Evolutionary conservation across 2,888 invertebrate genomes (phyloP).

Genomic region (Empis stercorea): DNA sequence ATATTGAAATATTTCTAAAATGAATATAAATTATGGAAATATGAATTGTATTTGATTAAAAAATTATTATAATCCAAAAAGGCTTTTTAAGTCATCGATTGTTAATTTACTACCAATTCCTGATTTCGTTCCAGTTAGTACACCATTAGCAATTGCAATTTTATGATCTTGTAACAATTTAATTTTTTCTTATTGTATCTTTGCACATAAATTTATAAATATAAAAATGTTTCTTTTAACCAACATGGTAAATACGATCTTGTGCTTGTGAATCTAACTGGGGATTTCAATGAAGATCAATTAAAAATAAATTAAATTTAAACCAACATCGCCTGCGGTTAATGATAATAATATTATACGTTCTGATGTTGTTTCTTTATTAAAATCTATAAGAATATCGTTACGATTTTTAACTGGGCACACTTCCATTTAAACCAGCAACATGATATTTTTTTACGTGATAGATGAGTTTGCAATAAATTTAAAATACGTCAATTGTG

Average conservation of each 20-base stretch:
- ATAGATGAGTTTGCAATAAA: slow-evolving; percentile 55
- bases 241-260: slow-evolving; percentile 85
- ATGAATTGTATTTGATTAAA: too few relatives aligned
- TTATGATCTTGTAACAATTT: slow-evolving; percentile 68
- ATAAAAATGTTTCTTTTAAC: slow-evolving; percentile 67
- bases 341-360: slow-evolving; percentile 71
- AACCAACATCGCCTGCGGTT: slow-evolving; percentile 87
- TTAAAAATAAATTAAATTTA: slow-evolving; percentile 79
- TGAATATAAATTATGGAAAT: too few relatives aligned
- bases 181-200: slow-evolving; percentile 80
- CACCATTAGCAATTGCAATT: slow-evolving; percentile 57
- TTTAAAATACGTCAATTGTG: slow-evolving; percentile 85
- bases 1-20: too few relatives aligned
- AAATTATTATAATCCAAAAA: slow-evolving; percentile 51
- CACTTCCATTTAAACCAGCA: too few relatives aligned
- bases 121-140: slow-evolving; percentile 59
- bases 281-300: slow-evolving; percentile 96
- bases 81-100: slow-evolving; percentile 62
- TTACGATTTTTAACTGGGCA: slow-evolving; percentile 60
- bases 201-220: slow-evolving; percentile 76
- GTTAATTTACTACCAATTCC: slow-evolving; percentile 54
- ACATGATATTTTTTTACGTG: slow-evolving; percentile 38
- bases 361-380: slow-evolving; percentile 44
- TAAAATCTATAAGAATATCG: slow-evolving; percentile 57
- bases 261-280: slow-evolving; percentile 90